Conservation (phyloP, 2,113 vertebrate species). For the Clarias batrachus region DNA sequence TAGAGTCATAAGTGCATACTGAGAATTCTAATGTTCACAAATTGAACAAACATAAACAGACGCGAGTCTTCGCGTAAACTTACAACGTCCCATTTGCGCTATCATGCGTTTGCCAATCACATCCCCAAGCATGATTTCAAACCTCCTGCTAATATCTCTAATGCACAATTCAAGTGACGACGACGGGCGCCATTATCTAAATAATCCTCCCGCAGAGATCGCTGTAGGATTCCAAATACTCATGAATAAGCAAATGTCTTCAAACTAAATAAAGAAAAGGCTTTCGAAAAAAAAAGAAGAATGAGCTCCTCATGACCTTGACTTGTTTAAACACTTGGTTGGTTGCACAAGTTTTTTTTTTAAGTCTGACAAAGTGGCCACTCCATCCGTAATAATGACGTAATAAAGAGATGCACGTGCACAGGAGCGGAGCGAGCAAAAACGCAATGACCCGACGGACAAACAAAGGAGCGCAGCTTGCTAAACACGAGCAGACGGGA, state of each 20-base stretch:
- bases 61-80: neutral
- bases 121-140: neutral
- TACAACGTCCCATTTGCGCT: neutral
- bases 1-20: neutral
- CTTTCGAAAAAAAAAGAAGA: neutral
- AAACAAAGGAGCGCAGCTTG: slow-evolving; percentile 30
- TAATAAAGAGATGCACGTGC: slow-evolving; percentile 32
- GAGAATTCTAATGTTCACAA: neutral
- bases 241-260: neutral
- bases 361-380: slow-evolving; percentile 2
- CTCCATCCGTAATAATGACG: slow-evolving; percentile 22
- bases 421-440: slow-evolving; percentile 37
- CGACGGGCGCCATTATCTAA: slow-evolving; percentile 9
- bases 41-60: neutral
- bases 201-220: neutral
- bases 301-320: neutral
- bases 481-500: slow-evolving; percentile 29
- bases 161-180: neutral
- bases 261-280: neutral
- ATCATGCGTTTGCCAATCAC: neutral
- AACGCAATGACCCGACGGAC: slow-evolving; percentile 50
- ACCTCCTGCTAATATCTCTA: slow-evolving; percentile 18
- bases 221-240: neutral
- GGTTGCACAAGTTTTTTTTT: slow-evolving; percentile 23
- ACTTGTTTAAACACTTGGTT: slow-evolving; percentile 4